Evolutionary conservation across 2,888 invertebrate species (phyloP), one percentile per base, ranked within the genome.

Genomic region (Polymixis lichenea): DNA sequence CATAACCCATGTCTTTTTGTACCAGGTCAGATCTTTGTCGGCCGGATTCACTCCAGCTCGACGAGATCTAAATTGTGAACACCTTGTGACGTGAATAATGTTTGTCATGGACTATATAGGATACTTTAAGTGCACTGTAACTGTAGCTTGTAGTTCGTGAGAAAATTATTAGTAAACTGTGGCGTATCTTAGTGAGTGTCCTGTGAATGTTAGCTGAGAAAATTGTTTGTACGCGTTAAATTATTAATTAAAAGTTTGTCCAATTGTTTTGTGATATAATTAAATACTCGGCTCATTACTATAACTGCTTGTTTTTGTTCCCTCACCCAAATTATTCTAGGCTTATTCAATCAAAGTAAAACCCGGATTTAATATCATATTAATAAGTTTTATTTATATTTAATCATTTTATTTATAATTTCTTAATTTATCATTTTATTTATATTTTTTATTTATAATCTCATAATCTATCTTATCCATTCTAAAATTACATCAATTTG

Each of bases 121-220:
- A 56, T 80, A 84, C 66, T 69, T 71, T 86, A 85, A 87, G 86
- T 81, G 87, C 79, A 87, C 87, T 79, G 75, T 85, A 71, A 77
- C 82, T 73, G 67, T 87, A 86, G 78, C 43, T 71, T 56, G 51
- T 82, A 77, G 55, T 78, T 70, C 66, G 75, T 64, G 73, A 80
- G 61, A 22, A 77, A 60, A 86, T 86, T 86, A 32, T 70, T 11
- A 68, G 84, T 83, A 65, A 38, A 62, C 51, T 80, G 75, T 83
- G 75, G 70, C 53, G 75, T 78, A 19, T 64, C 49, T 32, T 78
- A 72, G 61, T 86, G 77, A 51, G 60, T 72, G 82, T 79, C 53
- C 32, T 72, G 82, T 86, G 60, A 74, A 75, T 71, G 77, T 69
- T 55, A 61, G 43, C 61, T 62, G 62, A 67, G 51, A 68, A 49